Conservation (phyloP, 2,888 invertebrate species). For the Scaptomyza polygonia region DNA sequence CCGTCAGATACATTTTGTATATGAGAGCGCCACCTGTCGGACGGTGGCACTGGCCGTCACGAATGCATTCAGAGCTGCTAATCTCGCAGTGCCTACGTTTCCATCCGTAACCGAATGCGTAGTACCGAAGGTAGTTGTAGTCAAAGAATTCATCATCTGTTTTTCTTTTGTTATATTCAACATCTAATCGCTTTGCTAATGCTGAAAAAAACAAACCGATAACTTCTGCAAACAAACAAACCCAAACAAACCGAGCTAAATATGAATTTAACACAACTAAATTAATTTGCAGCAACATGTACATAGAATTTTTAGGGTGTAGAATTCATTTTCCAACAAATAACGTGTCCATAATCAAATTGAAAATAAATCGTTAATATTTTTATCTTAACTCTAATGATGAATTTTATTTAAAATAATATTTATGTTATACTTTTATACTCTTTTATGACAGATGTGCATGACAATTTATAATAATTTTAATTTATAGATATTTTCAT, state of each 20-base stretch:
- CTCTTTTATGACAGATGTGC: slow-evolving; percentile 30
- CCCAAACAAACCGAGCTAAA: slow-evolving; percentile 49
- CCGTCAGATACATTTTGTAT: slow-evolving; percentile 58
- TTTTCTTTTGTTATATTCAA: slow-evolving; percentile 36
- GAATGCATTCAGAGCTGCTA: slow-evolving; percentile 52
- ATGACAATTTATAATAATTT: slow-evolving; percentile 38
- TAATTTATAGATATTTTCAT: background rate
- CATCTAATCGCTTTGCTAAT: slow-evolving; percentile 65
- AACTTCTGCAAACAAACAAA: slow-evolving; percentile 37
- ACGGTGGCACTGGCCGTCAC: slow-evolving; percentile 38
- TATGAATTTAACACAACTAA: slow-evolving; percentile 59
- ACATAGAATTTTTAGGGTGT: slow-evolving; percentile 47
- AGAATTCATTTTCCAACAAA: slow-evolving; percentile 38
- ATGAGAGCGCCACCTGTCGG: slow-evolving; percentile 55
- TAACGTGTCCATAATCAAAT: slow-evolving; percentile 67
- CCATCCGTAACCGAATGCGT: slow-evolving; percentile 46
- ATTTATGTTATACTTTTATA: background rate
- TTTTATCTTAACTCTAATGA: slow-evolving; percentile 59
- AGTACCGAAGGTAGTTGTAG: slow-evolving; percentile 71
- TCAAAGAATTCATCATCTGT: slow-evolving; percentile 41
- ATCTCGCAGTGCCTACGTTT: slow-evolving; percentile 33
- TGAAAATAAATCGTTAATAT: slow-evolving; percentile 64
- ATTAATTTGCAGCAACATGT: slow-evolving; percentile 57
- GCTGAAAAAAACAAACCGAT: slow-evolving; percentile 44
- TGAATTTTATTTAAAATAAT: slow-evolving; percentile 37